phyloP scores from a whole-genome alignment of 1,140 invertebrate species.

The Hyles vespertilio region DNA sequence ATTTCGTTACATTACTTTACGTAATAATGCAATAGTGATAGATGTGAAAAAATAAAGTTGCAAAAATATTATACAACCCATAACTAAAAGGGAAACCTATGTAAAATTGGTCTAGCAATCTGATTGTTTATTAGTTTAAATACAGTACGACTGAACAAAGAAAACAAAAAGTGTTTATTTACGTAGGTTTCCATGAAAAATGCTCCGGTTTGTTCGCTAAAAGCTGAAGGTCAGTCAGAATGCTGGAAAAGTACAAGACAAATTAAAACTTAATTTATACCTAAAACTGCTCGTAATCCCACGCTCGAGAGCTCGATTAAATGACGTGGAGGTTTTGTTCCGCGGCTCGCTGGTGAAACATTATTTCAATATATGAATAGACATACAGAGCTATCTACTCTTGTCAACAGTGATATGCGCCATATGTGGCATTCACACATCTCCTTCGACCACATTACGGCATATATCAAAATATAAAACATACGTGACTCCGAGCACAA shows the following conservation, averaged over 20 bases:
- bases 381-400: not conserved
- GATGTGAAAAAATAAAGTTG: too few relatives aligned
- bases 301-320: slow-evolving; percentile 59
- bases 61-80: too few relatives aligned
- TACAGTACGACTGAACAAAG: slow-evolving; percentile 4
- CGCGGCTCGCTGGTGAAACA: slow-evolving; percentile 16
- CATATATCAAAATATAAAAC: too few relatives aligned
- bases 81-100: too few relatives aligned
- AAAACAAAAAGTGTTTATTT: slow-evolving; percentile 34
- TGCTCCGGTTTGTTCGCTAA: slow-evolving; percentile 51
- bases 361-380: slow-evolving; percentile 4
- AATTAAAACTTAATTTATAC: slow-evolving; percentile 64
- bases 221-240: slow-evolving; percentile 52
- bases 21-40: too few relatives aligned
- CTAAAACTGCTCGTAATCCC: slow-evolving; percentile 62
- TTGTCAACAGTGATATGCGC: not conserved
- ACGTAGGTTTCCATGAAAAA: slow-evolving; percentile 41
- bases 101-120: too few relatives aligned
- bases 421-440: too few relatives aligned
- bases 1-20: too few relatives aligned
- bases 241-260: slow-evolving; percentile 58
- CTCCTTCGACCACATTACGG: too few relatives aligned
- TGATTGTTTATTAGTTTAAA: too few relatives aligned
- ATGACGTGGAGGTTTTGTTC: slow-evolving; percentile 53
- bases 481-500: not conserved